Evolutionary conservation across 2,797 vertebrate species (phyloP).

Genomic region (Microchirus variegatus): DNA sequence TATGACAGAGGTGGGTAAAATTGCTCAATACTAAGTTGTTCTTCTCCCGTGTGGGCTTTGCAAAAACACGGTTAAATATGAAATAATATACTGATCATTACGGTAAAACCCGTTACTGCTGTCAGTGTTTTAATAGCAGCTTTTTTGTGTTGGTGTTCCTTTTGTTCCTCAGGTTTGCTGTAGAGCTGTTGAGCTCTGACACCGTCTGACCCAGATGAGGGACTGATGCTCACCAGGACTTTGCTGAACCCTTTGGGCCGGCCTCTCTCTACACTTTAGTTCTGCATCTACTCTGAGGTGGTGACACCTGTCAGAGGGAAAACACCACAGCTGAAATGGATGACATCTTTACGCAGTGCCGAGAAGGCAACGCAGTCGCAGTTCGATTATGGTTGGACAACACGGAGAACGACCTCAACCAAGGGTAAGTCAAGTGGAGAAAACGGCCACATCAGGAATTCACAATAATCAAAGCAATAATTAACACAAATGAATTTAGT

Average conservation of each 20-base stretch:
- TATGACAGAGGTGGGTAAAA: constrained; percentile 24
- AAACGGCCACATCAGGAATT: constrained; percentile 13
- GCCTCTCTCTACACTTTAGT: constrained; percentile 36
- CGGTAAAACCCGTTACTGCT: too few relatives aligned
- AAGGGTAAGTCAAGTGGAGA: constrained; percentile 85
- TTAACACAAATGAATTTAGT: too few relatives aligned
- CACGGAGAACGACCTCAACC: constrained; percentile 98
- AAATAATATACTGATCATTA: too few relatives aligned
- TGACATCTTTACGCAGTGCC: constrained; percentile 98
- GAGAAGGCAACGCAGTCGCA: constrained; percentile 96
- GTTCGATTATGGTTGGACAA: constrained; percentile 98
- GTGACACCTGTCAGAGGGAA: constrained; percentile 37
- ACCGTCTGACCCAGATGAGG: constrained; percentile 55
- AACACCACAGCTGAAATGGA: constrained; percentile 80
- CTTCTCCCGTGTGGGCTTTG: not conserved
- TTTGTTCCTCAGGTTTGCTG: constrained; percentile 28
- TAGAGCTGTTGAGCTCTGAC: constrained; percentile 13
- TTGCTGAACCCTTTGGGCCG: constrained; percentile 47
- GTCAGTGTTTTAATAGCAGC: too few relatives aligned
- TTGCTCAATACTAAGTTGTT: constrained; percentile 23
- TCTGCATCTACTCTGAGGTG: constrained; percentile 15
- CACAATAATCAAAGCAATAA: not conserved
- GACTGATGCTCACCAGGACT: constrained; percentile 68
- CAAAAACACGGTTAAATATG: not conserved
- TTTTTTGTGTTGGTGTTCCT: not conserved